These are phyloP conservation scores for Syngnathus rostellatus DNA, from an alignment of 2,797 vertebrate genomes.

Conservation along the genomic window DNA sequence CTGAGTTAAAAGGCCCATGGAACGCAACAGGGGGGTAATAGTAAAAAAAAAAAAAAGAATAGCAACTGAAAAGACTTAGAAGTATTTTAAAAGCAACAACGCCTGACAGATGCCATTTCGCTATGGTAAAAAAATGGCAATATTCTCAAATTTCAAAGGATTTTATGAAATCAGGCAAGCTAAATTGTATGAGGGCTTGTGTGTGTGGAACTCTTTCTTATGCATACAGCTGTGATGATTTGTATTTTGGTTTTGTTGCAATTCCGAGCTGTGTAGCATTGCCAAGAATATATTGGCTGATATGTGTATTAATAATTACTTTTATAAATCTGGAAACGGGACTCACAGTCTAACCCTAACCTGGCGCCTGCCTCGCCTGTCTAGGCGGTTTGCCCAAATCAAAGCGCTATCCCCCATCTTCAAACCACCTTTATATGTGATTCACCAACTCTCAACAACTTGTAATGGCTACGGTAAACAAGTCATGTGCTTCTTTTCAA, in stretches of 20 bases:
- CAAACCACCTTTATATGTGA: slow-evolving; percentile 14
- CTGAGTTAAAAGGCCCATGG: slow-evolving; percentile 43
- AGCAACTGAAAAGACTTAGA: neutral
- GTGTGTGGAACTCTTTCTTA: neutral
- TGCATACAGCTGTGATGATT: slow-evolving; percentile 6
- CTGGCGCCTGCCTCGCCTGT: slow-evolving; percentile 67
- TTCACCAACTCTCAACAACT: neutral
- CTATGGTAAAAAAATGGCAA: neutral
- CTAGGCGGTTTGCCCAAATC: slow-evolving; percentile 58
- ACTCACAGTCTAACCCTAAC: slow-evolving; percentile 61
- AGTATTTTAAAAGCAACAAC: neutral
- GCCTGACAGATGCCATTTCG: neutral
- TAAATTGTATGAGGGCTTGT: neutral
- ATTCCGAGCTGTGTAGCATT: slow-evolving; percentile 28
- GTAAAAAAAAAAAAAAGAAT: slow-evolving; percentile 9
- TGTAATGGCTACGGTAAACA: neutral
- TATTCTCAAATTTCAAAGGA: neutral
- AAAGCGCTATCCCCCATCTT: slow-evolving; percentile 9
- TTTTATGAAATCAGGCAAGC: neutral
- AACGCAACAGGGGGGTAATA: slow-evolving; percentile 17
- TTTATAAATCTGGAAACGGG: slow-evolving; percentile 85
- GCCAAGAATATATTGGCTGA: slow-evolving; percentile 71
- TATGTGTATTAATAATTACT: slow-evolving; percentile 80
- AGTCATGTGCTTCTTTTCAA: slow-evolving; percentile 1
- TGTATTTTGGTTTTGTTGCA: slow-evolving; percentile 52